Conservation (phyloP, 2,888 invertebrate genomes). For the Netelia melanura region DNA sequence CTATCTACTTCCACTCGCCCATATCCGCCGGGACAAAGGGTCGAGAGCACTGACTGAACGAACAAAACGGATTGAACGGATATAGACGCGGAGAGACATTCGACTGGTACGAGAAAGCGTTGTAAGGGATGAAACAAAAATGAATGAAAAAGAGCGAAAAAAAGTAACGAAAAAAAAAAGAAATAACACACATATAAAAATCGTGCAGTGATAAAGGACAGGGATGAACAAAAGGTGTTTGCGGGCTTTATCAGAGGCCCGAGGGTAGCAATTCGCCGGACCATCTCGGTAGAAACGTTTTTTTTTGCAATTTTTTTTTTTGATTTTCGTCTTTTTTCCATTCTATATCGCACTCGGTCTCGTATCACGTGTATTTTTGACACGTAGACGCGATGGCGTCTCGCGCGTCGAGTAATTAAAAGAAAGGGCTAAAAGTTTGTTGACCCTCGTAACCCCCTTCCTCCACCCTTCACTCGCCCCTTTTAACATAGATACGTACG, state of each 20-base stretch:
- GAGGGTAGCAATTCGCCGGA: slow-evolving; percentile 47
- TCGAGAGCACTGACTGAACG: slow-evolving; percentile 36
- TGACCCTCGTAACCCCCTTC: not conserved
- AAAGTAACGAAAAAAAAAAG: not conserved
- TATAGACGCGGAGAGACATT: slow-evolving; percentile 59
- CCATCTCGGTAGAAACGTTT: slow-evolving; percentile 49
- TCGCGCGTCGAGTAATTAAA: no score
- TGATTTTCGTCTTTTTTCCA: not conserved
- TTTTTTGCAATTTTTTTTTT: slow-evolving; percentile 16
- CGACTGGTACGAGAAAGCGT: slow-evolving; percentile 49
- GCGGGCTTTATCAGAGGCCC: slow-evolving; percentile 48
- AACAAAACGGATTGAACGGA: slow-evolving; percentile 68
- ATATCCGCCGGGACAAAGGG: slow-evolving; percentile 63
- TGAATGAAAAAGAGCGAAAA: slow-evolving; percentile 19
- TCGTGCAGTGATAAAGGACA: not conserved
- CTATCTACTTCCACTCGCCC: slow-evolving; percentile 57
- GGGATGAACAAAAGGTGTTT: slow-evolving; percentile 31
- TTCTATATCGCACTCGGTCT: slow-evolving; percentile 6
- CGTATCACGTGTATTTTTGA: slow-evolving; percentile 15
- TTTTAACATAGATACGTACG: slow-evolving; percentile 8
- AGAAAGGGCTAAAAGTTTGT: no score
- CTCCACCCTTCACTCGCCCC: not conserved
- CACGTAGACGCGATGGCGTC: not conserved
- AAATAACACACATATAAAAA: slow-evolving; percentile 17
- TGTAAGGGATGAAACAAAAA: slow-evolving; percentile 39